Evolutionary conservation across 2,888 invertebrate species (phyloP), one percentile per base, ranked within the genome.

Genomic region (Noctua pronuba): DNA sequence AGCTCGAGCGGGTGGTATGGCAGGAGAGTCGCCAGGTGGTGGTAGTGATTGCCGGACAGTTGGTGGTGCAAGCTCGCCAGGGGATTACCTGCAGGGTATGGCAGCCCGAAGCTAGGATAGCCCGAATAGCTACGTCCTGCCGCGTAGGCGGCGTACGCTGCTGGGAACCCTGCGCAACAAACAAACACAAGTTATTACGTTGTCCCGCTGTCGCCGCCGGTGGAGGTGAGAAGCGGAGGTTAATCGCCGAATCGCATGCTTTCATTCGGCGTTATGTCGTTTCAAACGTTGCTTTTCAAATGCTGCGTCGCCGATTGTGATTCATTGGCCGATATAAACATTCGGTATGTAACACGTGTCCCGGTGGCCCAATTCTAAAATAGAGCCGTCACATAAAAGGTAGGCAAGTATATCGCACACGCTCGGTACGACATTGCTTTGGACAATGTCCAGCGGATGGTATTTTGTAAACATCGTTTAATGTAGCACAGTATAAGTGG

Each of bases 21-120:
- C 94, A 97, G 97, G 92, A 97, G 96, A 94, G 97, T 97, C 92
- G 97, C 97, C 95, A 97, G 93, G 96, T 97, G 97, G 96, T 97
- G 97, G 97, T 97, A 97, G 97, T 97, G 95, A 94, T 96, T 95
- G 96, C 96, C 96, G 97, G 97, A 97, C 93, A 96, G 95, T 96
- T 97, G 97, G 97, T 98, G 98, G 97, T 98, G 98, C 97, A 98
- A 97, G 97, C 98, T 98, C 97, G 97, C 97, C 97, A 98, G 97
- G 97, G 98, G 96, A 98, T 99, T 98, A 99, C 99, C 99, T 98
- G 99, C 98, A 96, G 99, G 99, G 97, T 99, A 99, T 96, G 99
- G 99, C 97, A 99, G 98, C 98, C 99, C 99, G 97, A 99, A 99
- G 98, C 99, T 98, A 97, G 99, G 99, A 98, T 99, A 99, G 97